phyloP scores from a whole-genome alignment of 2,113 vertebrate genomes.

The Pampusana beccarii region DNA sequence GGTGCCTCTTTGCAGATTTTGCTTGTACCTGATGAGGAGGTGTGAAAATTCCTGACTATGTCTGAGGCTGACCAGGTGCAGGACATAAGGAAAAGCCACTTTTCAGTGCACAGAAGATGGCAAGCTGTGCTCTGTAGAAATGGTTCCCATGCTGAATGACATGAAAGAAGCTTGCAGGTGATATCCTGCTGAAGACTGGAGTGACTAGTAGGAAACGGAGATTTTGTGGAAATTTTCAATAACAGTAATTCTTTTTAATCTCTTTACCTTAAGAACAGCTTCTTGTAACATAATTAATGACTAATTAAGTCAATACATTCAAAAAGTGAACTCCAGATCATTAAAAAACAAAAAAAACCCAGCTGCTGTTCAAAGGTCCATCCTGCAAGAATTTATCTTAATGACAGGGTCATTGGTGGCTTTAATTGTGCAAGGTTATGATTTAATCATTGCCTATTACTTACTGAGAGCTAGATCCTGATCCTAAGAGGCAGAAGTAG shows the following conservation, averaged over 20 bases:
- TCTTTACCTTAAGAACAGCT: conserved; percentile 3
- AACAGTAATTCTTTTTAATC: neutral
- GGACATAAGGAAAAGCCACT: neutral
- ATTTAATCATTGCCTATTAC: neutral
- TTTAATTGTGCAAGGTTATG: neutral
- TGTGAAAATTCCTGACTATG: neutral
- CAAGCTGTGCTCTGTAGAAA: neutral
- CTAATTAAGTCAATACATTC: conserved; percentile 3
- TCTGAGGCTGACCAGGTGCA: conserved; percentile 16
- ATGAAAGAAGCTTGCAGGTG: neutral
- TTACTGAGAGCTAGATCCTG: neutral
- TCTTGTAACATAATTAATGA: neutral
- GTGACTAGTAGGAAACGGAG: neutral
- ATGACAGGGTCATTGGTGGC: neutral
- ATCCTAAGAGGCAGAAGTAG: neutral
- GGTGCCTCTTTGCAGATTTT: neutral
- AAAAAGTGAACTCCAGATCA: neutral
- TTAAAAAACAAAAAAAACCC: conserved; percentile 21
- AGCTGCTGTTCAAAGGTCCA: neutral
- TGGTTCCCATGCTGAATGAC: neutral
- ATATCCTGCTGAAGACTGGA: neutral
- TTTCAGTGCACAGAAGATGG: neutral
- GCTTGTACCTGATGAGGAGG: conserved; percentile 21
- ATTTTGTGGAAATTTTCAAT: conserved; percentile 10
- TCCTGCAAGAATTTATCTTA: neutral